Conservation (phyloP, 2,888 invertebrate species). For the Eilema sororculum region DNA sequence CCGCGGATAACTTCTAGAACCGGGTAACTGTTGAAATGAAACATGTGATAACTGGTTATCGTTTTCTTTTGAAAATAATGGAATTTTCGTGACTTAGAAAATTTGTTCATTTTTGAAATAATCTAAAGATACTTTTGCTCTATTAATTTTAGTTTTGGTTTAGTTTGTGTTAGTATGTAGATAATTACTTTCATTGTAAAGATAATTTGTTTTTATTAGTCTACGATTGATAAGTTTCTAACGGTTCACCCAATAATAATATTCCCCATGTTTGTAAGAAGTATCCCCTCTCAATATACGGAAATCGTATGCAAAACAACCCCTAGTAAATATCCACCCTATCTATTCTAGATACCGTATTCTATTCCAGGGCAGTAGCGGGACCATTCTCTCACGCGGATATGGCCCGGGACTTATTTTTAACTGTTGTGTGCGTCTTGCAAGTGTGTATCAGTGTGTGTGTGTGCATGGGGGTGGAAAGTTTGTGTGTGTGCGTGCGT, state of each 20-base stretch:
- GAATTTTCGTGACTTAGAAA: background rate
- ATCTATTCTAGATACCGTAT: conserved; percentile 58
- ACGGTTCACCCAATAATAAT: background rate
- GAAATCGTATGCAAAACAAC: conserved; percentile 35
- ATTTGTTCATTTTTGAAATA: background rate
- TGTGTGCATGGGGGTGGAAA: conserved; percentile 61
- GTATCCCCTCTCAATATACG: background rate
- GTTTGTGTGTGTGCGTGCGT: conserved; percentile 76
- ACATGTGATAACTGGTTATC: conserved; percentile 63
- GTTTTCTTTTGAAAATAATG: conserved; percentile 44
- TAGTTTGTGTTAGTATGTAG: background rate
- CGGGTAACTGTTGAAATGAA: conserved; percentile 65
- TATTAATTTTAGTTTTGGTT: background rate
- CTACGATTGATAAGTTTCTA: background rate
- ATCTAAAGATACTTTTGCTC: background rate
- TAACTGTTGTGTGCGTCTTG: conserved; percentile 79
- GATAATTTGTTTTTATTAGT: background rate
- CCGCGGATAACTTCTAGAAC: conserved; percentile 82
- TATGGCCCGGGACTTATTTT: conserved; percentile 83
- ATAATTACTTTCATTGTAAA: background rate
- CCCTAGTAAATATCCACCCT: conserved; percentile 49
- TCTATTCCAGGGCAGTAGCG: conserved; percentile 49
- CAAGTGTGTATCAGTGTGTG: conserved; percentile 61
- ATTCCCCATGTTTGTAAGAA: background rate
- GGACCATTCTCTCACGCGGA: conserved; percentile 81